Evolutionary conservation across 2,888 invertebrate genomes (phyloP).

Genomic region (Stenodema calcarata): DNA sequence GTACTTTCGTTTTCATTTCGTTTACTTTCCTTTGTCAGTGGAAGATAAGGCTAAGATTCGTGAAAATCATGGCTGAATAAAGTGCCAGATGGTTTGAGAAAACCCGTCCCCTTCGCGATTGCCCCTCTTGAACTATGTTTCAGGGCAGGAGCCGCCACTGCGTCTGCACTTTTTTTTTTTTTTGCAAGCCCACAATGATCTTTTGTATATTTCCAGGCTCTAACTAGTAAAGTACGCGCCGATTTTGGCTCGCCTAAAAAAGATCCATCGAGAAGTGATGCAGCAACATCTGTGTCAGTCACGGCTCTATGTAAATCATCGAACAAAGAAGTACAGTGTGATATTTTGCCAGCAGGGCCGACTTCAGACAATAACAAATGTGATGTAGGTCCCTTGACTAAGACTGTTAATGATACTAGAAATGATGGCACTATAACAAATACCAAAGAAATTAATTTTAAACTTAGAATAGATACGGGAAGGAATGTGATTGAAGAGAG

Average conservation of each 20-base stretch:
- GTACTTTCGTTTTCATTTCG: too few species aligned
- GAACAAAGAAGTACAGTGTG: constrained; percentile 51
- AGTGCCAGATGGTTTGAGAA: too few species aligned
- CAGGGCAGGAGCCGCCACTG: too few species aligned
- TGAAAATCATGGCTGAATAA: too few species aligned
- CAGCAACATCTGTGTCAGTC: constrained; percentile 56
- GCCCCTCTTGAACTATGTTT: too few species aligned
- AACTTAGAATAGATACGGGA: constrained; percentile 19
- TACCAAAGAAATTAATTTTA: constrained; percentile 38
- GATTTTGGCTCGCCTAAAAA: constrained; percentile 61
- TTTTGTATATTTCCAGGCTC: constrained; percentile 60
- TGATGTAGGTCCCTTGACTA: neutral
- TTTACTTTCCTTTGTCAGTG: too few species aligned
- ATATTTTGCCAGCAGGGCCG: neutral
- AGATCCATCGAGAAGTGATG: neutral
- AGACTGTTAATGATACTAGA: neutral
- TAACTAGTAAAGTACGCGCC: constrained; percentile 65
- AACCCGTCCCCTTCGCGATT: too few species aligned
- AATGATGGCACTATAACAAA: neutral
- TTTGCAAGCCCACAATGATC: too few species aligned
- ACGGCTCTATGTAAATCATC: constrained; percentile 56
- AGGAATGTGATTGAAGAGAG: neutral
- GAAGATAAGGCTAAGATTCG: too few species aligned
- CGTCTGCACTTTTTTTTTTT: too few species aligned
- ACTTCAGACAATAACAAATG: constrained; percentile 48